Percentiles rank a stretch among this genome's conserved stretches.
phyloP scores from a whole-genome alignment of 2,888 invertebrate genomes.

The Cepaea hortensis region DNA sequence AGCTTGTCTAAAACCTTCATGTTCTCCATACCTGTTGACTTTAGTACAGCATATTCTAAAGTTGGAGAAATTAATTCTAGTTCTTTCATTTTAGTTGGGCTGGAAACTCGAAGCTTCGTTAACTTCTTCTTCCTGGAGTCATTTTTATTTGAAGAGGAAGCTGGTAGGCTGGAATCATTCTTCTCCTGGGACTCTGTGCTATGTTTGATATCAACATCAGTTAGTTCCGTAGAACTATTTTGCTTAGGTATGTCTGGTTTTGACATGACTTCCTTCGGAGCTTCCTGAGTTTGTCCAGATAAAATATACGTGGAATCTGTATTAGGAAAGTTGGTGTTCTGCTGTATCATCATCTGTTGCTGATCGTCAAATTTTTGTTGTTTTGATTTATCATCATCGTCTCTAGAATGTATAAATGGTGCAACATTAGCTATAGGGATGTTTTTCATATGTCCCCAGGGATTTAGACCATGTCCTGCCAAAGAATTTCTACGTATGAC shows the following conservation, averaged over 20 bases:
- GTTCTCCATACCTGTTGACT: conserved; percentile 36
- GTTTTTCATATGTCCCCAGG: conserved; percentile 58
- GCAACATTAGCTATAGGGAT: conserved; percentile 70
- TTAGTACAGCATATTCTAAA: conserved; percentile 42
- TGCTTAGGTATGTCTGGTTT: not conserved
- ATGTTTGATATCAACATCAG: conserved; percentile 16
- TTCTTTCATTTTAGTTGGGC: conserved; percentile 48
- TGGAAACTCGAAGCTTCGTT: conserved; percentile 44
- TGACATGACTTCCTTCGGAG: not conserved
- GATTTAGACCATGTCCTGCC: conserved; percentile 40
- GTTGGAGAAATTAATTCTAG: conserved; percentile 38
- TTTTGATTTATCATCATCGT: conserved; percentile 44
- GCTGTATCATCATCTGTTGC: not conserved
- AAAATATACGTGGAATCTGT: not conserved
- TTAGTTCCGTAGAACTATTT: not conserved
- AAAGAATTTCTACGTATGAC: conserved; percentile 51
- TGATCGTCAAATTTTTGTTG: conserved; percentile 12
- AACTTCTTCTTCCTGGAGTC: conserved; percentile 38
- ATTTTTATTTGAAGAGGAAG: conserved; percentile 24
- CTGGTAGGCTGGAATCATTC: not conserved
- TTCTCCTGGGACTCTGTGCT: not conserved
- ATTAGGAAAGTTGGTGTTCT: not conserved
- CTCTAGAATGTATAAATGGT: conserved; percentile 61
- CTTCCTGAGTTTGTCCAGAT: conserved; percentile 13
- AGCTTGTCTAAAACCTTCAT: conserved; percentile 31